Evolutionary conservation across 2,797 vertebrate species (phyloP).

Genomic region (Parotocinclus haroldoi): DNA sequence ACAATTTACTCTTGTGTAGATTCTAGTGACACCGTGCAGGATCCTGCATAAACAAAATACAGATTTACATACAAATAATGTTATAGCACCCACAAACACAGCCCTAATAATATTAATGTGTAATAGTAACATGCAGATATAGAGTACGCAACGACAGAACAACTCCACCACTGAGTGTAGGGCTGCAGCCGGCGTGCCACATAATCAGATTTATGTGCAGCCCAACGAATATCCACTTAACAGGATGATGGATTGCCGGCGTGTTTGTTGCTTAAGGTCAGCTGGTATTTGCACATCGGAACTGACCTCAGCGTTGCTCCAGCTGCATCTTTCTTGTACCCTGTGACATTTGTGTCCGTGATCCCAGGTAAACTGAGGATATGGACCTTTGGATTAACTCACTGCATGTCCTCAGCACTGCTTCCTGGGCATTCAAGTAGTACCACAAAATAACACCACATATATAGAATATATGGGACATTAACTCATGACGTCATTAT

Average conservation of each 20-base stretch:
- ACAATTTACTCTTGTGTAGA: not conserved
- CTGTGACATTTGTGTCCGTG: constrained; percentile 13
- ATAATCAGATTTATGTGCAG: constrained; percentile 37
- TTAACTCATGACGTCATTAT: no score
- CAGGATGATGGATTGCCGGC: constrained; percentile 24
- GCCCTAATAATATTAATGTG: no score
- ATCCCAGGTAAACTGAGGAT: not conserved
- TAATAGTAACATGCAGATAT: not conserved
- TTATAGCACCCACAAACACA: not conserved
- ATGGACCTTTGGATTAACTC: not conserved
- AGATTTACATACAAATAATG: not conserved
- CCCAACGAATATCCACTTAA: constrained; percentile 25
- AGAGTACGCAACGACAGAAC: not conserved
- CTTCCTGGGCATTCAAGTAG: no score
- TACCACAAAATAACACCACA: no score
- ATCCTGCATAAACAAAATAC: not conserved
- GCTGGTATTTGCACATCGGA: constrained; percentile 11
- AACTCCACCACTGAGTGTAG: not conserved
- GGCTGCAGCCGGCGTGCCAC: constrained; percentile 23
- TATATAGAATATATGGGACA: no score
- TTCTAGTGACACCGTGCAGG: no score
- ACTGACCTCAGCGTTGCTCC: not conserved
- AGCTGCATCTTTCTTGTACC: constrained; percentile 3
- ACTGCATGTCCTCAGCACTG: not conserved
- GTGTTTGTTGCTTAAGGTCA: constrained; percentile 19